Evolutionary conservation across 2,113 vertebrate species (phyloP), one percentile per base, ranked within the genome.

Genomic region (Meriones unguiculatus): DNA sequence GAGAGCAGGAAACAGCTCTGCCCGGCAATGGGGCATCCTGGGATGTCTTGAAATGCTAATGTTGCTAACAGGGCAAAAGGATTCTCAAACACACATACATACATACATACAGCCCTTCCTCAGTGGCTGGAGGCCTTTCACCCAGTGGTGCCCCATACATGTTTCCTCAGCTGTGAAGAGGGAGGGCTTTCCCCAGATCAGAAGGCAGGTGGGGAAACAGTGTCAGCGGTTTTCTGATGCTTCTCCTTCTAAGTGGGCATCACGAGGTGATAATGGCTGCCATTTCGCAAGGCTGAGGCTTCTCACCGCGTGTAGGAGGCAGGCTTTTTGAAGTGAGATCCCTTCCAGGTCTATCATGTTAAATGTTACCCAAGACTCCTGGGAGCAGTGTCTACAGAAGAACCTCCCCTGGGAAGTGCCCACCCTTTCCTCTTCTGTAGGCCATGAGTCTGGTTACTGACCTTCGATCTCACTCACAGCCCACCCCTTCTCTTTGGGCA

Each of bases 401-500:
- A 41, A 38, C 14, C 28, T 73, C 24, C 87, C 32, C 13, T 30
- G 41, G 75, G n/a, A 35, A 87, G 73, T 7, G 70, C 7, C 50
- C 41, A 57, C 30, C 69, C 72, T 96, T 97, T 78, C 81, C 20
- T 57, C 88, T 95, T 87, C 87, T 52, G 18, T 94, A 97, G 59
- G 54, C 46, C 91, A 76, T n/a, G 95, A 89, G 93, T 96, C 46
- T 92, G 41, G 94, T 94, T 97, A 98, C 97, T 97, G 97, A 97
- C 87, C 24, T 94, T 73, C 95, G 97, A 97, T 95, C 97, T 96
- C 97, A 98, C 96, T 97, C 95, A 98, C 57, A 73, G 89, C 14
- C 69, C 15, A 18, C 97, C 94, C 93, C 7, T 96, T 97, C 94
- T 96, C 90, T 87, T 98, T 96, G 88, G 95, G 95, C 97, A 97